Base-by-base conservation (phyloP, 2,113 vertebrate species). In the Marcusenius ussheri region DNA sequence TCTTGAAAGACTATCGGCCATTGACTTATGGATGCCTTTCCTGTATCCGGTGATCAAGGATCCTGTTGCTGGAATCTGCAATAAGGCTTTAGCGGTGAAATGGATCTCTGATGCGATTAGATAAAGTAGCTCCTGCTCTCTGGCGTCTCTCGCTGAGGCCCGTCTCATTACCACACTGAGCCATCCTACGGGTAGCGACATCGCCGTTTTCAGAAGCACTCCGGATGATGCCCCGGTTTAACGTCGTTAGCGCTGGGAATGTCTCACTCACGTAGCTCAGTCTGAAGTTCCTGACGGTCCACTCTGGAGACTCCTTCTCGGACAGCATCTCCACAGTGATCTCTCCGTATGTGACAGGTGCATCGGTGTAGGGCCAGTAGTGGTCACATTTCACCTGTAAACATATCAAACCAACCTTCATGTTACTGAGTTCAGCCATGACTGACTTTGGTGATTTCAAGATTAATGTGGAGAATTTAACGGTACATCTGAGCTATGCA, bases 301-400 rank as follows among this genome's bases (percentile, higher is more conserved):
- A 99, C 90, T 99, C 97, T 0, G 96, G 95, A 42, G 97, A 96
- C 86, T 98, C 97, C 0, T 95, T 96, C 92, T 99, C 98, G 0
- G 96, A 96, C 17, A 97, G 91, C 97, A 99, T 98, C 96, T 99
- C 98, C 77, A 99, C 97, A 0, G 95, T 97, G 94, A 99, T 96
- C 92, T 99, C 98, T 4, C 98, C 97, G 2, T 99, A 99, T 1
- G 95, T 93, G 2, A 98, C 94, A 0, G 97, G 97, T 19, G 99
- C 98, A 51, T 98, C 96, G 0, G 97, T 97, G 90, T 99, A 99
- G 0, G 98, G 98, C 98, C 98, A 99, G 92, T 99, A 99, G 88
- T 99, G 98, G 70, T 99, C 98, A 88, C 98, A 99, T 92, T 99
- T 99, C 91, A 99, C 98, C 98, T 99, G 95, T 1, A 84, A 84